These are phyloP conservation scores for Macroramphosus scolopax DNA, from an alignment of 2,797 vertebrate species.

Conservation along the genomic window DNA sequence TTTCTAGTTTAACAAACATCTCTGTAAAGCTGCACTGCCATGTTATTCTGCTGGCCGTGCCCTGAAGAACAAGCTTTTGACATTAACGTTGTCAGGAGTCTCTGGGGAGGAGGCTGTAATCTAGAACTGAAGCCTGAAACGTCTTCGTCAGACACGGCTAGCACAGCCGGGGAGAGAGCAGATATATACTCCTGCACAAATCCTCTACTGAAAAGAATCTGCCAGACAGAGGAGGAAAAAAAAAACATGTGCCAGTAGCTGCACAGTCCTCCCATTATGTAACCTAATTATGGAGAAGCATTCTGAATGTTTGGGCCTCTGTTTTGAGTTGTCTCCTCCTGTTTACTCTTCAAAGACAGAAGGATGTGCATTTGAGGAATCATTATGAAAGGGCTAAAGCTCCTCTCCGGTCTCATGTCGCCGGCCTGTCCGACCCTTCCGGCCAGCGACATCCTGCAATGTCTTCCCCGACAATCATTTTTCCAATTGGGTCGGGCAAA, in stretches of 20 bases:
- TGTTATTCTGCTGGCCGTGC: slow-evolving; percentile 56
- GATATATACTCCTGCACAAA: slow-evolving; percentile 36
- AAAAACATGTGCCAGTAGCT: slow-evolving; percentile 19
- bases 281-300: slow-evolving; percentile 40
- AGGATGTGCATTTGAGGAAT: slow-evolving; percentile 52
- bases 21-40: slow-evolving; percentile 54
- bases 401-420: slow-evolving; percentile 26
- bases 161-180: slow-evolving; percentile 31
- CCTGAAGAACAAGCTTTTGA: slow-evolving; percentile 73
- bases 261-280: slow-evolving; percentile 24
- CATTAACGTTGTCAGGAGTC: slow-evolving; percentile 69
- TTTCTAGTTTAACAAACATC: slow-evolving; percentile 57
- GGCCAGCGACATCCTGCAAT: slow-evolving; percentile 29
- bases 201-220: slow-evolving; percentile 14
- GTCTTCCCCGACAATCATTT: slow-evolving; percentile 46
- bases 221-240: not conserved
- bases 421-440: slow-evolving; percentile 16
- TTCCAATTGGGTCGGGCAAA: slow-evolving; percentile 67
- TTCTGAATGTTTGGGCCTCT: slow-evolving; percentile 25
- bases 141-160: slow-evolving; percentile 45
- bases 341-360: slow-evolving; percentile 30
- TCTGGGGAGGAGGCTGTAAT: slow-evolving; percentile 48
- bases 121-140: slow-evolving; percentile 53
- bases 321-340: slow-evolving; percentile 24
- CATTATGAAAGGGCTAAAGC: slow-evolving; percentile 51